Base-by-base conservation (phyloP, 2,888 invertebrate species). In the Drosophila melanosoma region DNA sequence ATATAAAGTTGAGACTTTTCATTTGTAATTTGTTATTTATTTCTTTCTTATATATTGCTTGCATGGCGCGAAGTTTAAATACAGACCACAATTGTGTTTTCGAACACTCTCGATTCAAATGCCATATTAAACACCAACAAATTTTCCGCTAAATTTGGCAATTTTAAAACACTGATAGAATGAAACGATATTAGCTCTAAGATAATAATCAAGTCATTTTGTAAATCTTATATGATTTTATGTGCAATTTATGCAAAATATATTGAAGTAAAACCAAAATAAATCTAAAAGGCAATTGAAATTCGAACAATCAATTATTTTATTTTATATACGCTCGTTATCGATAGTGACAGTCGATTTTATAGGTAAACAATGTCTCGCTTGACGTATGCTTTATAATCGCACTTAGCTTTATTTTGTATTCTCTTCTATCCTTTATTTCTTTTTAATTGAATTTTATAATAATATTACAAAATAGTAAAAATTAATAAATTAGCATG, bases 91-190 rank as follows among this genome's bases (percentile, higher is more conserved):
- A 0, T 5, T 5, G 56, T 3, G 36, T 33, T 70, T 61, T 35
- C 10, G 32, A 61, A 12, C 71, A 70, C 72, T 42, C 3, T 1
- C 20, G 10, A 17, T 4, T 23, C 1, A 3, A 29, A 6, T n/a
- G 54, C 7, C 11, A 17, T 40, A 3, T 1, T 6, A 42, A 45
- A n/a, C 69, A 69, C 58, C 45, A 6, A 57, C 32, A 40, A 10
- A n/a, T 15, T 5, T 11, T n/a, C n/a, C 54, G 54, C 36, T 38
- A n/a, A 17, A 56, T 26, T 38, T 26, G 15, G 26, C n/a, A 29
- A 33, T 20, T 51, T n/a, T 3, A 51, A 29, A n/a, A 51, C n/a
- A 33, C 7, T 15, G 1, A 20, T 20, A 1, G 11, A 51, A n/a
- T 29, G 12, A 45, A 20, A 15, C 8, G 20, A 45, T 23, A 23